Conservation (phyloP, 2,888 invertebrate species). For the Orgyia antiqua region DNA sequence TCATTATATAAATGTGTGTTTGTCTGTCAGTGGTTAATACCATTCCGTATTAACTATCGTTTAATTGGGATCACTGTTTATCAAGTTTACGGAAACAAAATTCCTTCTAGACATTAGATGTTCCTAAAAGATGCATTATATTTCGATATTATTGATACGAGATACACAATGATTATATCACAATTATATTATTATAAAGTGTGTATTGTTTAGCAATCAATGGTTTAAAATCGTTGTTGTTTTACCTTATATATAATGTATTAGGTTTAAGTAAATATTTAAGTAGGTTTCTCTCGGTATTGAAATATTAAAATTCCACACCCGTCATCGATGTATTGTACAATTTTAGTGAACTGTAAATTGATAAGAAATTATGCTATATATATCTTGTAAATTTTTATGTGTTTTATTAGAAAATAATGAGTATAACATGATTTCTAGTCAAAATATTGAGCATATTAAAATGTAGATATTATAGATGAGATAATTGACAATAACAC, state of each 20-base stretch:
- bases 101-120: slow-evolving; percentile 40
- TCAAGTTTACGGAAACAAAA: slow-evolving; percentile 29
- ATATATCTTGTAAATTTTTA: slow-evolving; percentile 65
- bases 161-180: slow-evolving; percentile 28
- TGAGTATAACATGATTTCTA: slow-evolving; percentile 77
- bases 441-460: slow-evolving; percentile 78
- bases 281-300: slow-evolving; percentile 43
- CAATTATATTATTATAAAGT: slow-evolving; percentile 28
- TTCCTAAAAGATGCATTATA: slow-evolving; percentile 41
- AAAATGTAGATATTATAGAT: slow-evolving; percentile 70
- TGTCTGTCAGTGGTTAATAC: slow-evolving; percentile 47
- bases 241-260: slow-evolving; percentile 30
- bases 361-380: slow-evolving; percentile 70
- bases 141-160: slow-evolving; percentile 29
- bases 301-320: slow-evolving; percentile 39
- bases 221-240: slow-evolving; percentile 57
- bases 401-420: slow-evolving; percentile 73
- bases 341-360: slow-evolving; percentile 71
- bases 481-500: slow-evolving; percentile 77
- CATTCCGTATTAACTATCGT: slow-evolving; percentile 43
- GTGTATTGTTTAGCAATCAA: slow-evolving; percentile 31
- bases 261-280: slow-evolving; percentile 39
- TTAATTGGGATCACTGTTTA: slow-evolving; percentile 37
- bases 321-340: slow-evolving; percentile 71
- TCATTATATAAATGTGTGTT: slow-evolving; percentile 27